A percentile compares a stretch with the other conserved stretches of the same genome.
Evolutionary conservation across 2,113 vertebrate genomes (phyloP).

Genomic region (Ptilonorhynchus violaceus): DNA sequence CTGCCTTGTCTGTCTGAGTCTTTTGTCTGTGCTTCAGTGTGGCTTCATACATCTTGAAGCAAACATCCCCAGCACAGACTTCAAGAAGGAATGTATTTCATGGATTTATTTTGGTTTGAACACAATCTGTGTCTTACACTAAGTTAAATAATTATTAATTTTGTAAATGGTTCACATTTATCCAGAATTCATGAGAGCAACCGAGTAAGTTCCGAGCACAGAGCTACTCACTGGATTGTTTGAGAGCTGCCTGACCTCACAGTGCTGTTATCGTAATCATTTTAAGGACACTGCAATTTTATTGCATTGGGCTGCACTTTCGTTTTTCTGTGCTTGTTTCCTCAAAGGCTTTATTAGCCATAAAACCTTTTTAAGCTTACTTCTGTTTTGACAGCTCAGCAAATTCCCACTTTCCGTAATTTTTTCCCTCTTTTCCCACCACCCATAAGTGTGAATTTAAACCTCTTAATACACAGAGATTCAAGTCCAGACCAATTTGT

Average conservation of each 20-base stretch:
- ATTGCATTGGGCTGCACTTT: background rate
- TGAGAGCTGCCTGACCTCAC: background rate
- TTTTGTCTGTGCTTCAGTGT: background rate
- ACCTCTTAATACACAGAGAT: slow-evolving; percentile 52
- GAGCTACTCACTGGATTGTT: background rate
- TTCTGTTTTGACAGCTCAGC: slow-evolving; percentile 43
- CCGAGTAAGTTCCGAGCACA: background rate
- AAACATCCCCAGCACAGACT: background rate
- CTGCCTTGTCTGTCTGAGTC: background rate
- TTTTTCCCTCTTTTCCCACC: background rate
- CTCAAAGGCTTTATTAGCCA: slow-evolving; percentile 34
- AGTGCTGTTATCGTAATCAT: background rate
- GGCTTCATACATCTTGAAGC: background rate
- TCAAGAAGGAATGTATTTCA: background rate
- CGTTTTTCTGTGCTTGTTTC: background rate
- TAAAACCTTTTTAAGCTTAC: slow-evolving; percentile 41
- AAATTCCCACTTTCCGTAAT: background rate
- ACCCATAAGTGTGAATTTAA: slow-evolving; percentile 56
- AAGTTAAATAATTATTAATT: background rate
- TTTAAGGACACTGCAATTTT: slow-evolving; percentile 26
- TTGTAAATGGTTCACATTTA: background rate
- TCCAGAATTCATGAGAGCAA: background rate
- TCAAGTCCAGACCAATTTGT: slow-evolving; percentile 58
- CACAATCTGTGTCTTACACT: background rate
- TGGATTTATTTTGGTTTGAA: background rate